phyloP scores from a whole-genome alignment of 2,113 vertebrate species.

The Antigone vipio region DNA sequence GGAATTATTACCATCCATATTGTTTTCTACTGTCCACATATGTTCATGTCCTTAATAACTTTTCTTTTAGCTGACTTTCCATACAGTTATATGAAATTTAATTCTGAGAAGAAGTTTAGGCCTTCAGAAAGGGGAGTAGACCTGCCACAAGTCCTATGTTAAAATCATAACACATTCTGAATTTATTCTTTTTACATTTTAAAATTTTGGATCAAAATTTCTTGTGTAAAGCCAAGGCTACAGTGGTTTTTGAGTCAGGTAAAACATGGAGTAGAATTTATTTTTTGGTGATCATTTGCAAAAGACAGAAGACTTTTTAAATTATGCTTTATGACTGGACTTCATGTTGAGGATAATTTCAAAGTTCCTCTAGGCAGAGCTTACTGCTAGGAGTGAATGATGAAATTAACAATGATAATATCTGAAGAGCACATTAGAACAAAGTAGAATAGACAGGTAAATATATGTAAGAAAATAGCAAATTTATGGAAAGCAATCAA shows the following conservation, averaged over 20 bases:
- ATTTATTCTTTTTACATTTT: not conserved
- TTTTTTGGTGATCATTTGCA: not conserved
- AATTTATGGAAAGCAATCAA: not conserved
- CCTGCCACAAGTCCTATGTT: not conserved
- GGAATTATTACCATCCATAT: not conserved
- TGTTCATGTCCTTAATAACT: not conserved
- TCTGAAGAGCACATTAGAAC: not conserved
- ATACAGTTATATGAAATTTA: not conserved
- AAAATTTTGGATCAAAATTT: not conserved
- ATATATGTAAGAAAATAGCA: not conserved
- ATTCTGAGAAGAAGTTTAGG: not conserved
- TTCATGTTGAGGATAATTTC: not conserved
- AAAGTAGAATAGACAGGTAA: not conserved
- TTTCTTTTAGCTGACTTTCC: not conserved
- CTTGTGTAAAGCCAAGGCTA: not conserved
- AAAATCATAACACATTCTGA: not conserved
- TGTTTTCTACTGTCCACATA: not conserved
- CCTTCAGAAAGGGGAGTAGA: not conserved
- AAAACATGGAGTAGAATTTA: not conserved
- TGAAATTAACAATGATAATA: not conserved
- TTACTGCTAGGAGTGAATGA: not conserved
- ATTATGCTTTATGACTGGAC: not conserved
- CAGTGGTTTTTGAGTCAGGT: not conserved
- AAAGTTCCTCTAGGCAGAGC: not conserved
- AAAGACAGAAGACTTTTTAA: not conserved